phyloP scores from a whole-genome alignment of 2,888 invertebrate genomes.

The Mythimna loreyi region DNA sequence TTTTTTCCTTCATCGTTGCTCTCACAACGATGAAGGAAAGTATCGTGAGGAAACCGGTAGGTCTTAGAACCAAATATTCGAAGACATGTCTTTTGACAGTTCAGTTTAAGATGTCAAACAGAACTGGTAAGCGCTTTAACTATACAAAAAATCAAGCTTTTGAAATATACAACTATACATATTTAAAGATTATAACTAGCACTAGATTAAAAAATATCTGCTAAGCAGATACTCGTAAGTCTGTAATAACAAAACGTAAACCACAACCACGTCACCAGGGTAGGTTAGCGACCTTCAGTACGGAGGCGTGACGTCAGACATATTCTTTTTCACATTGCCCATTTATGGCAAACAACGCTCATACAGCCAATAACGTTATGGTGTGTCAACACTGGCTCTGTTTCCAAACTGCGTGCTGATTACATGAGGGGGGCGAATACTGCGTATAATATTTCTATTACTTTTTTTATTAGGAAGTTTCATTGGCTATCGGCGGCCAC shows the following conservation, averaged over 20 bases:
- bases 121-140: no score
- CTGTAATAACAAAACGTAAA: background rate
- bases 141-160: no score
- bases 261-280: constrained; percentile 12
- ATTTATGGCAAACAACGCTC: constrained; percentile 47
- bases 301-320: constrained; percentile 52
- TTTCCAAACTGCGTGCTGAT: constrained; percentile 48
- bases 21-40: no score
- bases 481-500: background rate
- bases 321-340: constrained; percentile 46
- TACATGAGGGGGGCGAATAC: constrained; percentile 15
- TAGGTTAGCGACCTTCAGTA: constrained; percentile 38
- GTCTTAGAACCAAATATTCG: no score
- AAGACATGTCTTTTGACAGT: no score
- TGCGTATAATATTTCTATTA: background rate
- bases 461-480: background rate
- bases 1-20: no score
- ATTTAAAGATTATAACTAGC: background rate
- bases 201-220: constrained; percentile 1
- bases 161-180: background rate
- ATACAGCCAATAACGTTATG: constrained; percentile 54
- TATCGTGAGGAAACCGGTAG: no score
- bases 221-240: background rate
- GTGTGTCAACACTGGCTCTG: constrained; percentile 50
- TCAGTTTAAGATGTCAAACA: no score